Evolutionary conservation across 53 echinoderm and acorn worm species (phyloP).

Genomic region (Hippasteria phrygiana): DNA sequence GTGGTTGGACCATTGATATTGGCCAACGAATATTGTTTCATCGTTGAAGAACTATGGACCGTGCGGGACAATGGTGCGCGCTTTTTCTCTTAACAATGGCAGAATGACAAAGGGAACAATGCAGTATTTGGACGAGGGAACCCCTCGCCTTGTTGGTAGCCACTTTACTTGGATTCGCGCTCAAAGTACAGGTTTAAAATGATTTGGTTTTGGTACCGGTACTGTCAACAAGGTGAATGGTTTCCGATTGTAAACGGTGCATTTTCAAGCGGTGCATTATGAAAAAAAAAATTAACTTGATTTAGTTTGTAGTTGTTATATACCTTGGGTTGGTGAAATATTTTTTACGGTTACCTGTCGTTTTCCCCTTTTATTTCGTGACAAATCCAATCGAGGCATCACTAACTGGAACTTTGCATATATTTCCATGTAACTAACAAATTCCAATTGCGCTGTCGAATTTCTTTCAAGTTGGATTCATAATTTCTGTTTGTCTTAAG

Average conservation of each 20-base stretch:
- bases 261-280: conserved; percentile 46
- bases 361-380: neutral
- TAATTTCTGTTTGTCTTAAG: conserved; percentile 38
- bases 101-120: conserved; percentile 55
- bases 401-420: conserved; percentile 3
- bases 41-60: conserved; percentile 53
- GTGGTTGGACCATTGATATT: neutral
- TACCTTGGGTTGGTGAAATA: conserved; percentile 39
- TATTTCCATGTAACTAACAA: conserved; percentile 40
- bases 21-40: conserved; percentile 54
- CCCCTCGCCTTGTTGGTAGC: conserved; percentile 44
- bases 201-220: conserved; percentile 1
- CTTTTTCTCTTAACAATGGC: conserved; percentile 36
- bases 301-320: conserved; percentile 49
- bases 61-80: conserved; percentile 48
- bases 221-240: conserved; percentile 26
- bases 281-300: conserved; percentile 9
- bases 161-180: conserved; percentile 12
- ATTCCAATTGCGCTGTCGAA: conserved; percentile 15
- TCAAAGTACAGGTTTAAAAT: conserved; percentile 28
- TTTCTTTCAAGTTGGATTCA: conserved; percentile 32
- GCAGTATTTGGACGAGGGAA: conserved; percentile 49
- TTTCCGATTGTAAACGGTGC: conserved; percentile 55
- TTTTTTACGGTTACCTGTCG: conserved; percentile 41
- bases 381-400: neutral